These are phyloP conservation scores for Dolichallabes microphthalmus DNA, from an alignment of 2,113 vertebrate genomes.

Conservation along the genomic window DNA sequence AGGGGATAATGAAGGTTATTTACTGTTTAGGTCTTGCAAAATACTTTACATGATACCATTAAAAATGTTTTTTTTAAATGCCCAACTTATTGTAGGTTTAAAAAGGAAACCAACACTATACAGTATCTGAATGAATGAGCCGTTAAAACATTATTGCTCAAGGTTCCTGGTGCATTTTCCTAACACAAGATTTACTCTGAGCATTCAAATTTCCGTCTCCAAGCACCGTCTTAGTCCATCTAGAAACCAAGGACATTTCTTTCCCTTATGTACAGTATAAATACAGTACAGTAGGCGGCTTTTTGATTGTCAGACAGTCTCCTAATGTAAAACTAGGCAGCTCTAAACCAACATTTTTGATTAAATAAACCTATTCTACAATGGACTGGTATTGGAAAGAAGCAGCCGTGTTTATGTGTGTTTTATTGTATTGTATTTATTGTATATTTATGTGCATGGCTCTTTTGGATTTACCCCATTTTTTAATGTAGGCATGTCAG, in stretches of 20 bases:
- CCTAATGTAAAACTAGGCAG: neutral
- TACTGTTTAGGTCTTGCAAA: constrained; percentile 2
- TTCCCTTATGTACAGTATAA: neutral
- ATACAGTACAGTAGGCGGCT: neutral
- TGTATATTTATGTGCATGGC: no score
- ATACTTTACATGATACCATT: neutral
- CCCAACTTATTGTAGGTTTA: neutral
- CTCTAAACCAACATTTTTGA: neutral
- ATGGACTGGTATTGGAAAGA: neutral
- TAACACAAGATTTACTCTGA: neutral
- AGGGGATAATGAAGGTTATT: constrained; percentile 12
- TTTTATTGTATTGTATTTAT: no score
- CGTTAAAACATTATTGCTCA: neutral
- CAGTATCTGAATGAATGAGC: neutral
- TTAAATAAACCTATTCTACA: neutral
- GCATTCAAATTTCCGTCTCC: neutral
- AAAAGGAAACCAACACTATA: neutral
- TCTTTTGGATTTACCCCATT: neutral
- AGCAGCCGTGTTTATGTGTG: no score
- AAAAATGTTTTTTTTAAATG: no score
- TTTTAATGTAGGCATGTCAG: neutral
- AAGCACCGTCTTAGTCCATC: neutral
- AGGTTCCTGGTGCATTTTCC: neutral
- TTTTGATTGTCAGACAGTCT: neutral
- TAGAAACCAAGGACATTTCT: neutral